These are phyloP conservation scores for Coelopa frigida DNA, from an alignment of 1,140 invertebrate genomes.

Conservation along the genomic window DNA sequence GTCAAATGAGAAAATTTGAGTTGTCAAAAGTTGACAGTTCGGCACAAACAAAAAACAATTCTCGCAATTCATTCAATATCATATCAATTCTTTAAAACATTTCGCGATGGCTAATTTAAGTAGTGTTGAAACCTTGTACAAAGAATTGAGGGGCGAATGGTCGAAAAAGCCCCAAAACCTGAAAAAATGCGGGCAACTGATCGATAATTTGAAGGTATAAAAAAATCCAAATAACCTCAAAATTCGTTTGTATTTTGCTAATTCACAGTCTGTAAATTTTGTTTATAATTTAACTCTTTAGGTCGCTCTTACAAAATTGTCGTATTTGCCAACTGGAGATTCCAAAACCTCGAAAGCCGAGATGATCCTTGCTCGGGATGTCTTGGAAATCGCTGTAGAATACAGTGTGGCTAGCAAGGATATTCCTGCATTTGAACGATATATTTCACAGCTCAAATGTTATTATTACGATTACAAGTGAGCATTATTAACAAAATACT, in stretches of 20 bases:
- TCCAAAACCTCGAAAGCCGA: conserved; percentile 68
- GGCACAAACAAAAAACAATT: conserved; percentile 10
- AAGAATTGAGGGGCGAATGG: conserved; percentile 70
- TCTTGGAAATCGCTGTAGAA: conserved; percentile 92
- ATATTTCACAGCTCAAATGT: conserved; percentile 93
- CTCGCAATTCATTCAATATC: conserved; percentile 9
- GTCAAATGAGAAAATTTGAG: no score
- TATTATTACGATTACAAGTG: conserved; percentile 97
- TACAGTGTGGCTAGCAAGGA: conserved; percentile 88
- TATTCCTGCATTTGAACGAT: conserved; percentile 91
- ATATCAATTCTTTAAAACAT: no score
- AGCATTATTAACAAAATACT: conserved; percentile 27
- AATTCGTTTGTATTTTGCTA: neutral
- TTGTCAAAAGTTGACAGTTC: no score
- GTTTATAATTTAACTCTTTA: conserved; percentile 45
- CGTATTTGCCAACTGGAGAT: conserved; percentile 81
- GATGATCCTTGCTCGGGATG: conserved; percentile 79
- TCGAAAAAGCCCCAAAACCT: conserved; percentile 57
- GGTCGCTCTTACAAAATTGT: conserved; percentile 76
- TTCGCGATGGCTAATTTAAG: conserved; percentile 6
- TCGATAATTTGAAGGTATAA: conserved; percentile 66
- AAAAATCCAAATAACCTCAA: conserved; percentile 9
- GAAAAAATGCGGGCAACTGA: conserved; percentile 62
- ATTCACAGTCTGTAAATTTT: conserved; percentile 1
- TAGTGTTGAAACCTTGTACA: conserved; percentile 48